phyloP scores from a whole-genome alignment of 1,140 invertebrate genomes.

The Drosophila pseudoananassae region DNA sequence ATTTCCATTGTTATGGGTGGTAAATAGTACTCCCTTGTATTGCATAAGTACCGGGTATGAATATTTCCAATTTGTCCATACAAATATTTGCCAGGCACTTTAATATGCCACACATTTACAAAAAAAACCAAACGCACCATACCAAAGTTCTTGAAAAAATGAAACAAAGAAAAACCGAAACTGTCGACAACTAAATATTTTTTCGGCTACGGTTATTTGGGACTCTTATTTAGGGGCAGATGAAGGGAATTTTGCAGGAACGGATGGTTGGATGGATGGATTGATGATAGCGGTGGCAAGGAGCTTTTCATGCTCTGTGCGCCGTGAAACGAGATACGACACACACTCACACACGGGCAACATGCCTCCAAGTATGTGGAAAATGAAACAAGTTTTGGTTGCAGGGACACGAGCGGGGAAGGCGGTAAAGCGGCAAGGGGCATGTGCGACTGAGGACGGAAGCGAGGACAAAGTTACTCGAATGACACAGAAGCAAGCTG shows the following conservation, averaged over 20 bases:
- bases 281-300: conserved; percentile 36
- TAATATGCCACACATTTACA: conserved; percentile 44
- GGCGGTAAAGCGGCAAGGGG: not conserved
- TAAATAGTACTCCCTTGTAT: not conserved
- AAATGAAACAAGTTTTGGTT: conserved; percentile 61
- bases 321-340: conserved; percentile 71
- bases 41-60: not conserved
- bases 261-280: conserved; percentile 16
- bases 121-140: conserved; percentile 22
- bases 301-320: conserved; percentile 66
- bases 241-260: conserved; percentile 7
- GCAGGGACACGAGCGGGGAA: not conserved
- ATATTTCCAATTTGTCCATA: conserved; percentile 28
- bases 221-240: conserved; percentile 18
- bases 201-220: conserved; percentile 10
- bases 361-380: conserved; percentile 59
- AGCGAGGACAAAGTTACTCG: conserved; percentile 56
- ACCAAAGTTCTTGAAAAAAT: conserved; percentile 11
- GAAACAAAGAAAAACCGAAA: conserved; percentile 25
- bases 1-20: too few species aligned
- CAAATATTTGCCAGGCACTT: conserved; percentile 73
- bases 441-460: not conserved
- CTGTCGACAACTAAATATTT: conserved; percentile 57
- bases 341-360: conserved; percentile 24
- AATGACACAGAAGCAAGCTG: conserved; percentile 58